A percentile compares a stretch with the other conserved stretches of the same genome.
Evolutionary conservation across 2,888 invertebrate species (phyloP).

Genomic region (Baronia brevicornis): DNA sequence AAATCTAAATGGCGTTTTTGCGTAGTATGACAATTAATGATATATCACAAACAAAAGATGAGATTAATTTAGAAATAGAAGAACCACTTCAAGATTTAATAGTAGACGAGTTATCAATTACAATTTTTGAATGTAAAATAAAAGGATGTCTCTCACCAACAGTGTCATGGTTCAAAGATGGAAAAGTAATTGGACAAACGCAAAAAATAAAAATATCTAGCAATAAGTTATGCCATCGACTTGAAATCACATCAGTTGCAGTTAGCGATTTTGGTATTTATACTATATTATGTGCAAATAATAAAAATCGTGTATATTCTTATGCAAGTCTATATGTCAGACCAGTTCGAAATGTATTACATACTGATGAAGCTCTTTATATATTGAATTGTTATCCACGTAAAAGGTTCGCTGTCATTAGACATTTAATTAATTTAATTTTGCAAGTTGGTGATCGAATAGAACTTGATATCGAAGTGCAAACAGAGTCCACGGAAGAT

Average conservation of each 20-base stretch:
- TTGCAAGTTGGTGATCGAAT: conserved; percentile 21
- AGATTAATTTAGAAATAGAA: conserved; percentile 19
- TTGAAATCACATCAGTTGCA: conserved; percentile 23
- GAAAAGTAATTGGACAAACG: conserved; percentile 17
- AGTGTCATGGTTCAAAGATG: conserved; percentile 29
- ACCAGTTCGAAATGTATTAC: conserved; percentile 9
- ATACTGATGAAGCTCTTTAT: conserved; percentile 15
- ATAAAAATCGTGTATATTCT: conserved; percentile 16
- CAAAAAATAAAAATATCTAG: conserved; percentile 20
- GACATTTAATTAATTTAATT: conserved; percentile 22
- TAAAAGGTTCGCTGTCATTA: conserved; percentile 14
- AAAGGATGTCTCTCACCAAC: conserved; percentile 14
- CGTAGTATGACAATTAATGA: too few relatives aligned
- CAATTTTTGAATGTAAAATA: conserved; percentile 26
- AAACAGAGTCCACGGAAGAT: conserved; percentile 8
- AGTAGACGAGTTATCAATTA: conserved; percentile 20
- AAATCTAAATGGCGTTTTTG: conserved; percentile 17
- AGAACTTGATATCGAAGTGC: conserved; percentile 22
- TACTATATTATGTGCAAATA: conserved; percentile 20
- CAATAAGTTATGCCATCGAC: conserved; percentile 19
- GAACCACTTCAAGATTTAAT: conserved; percentile 24
- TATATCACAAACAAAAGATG: too few relatives aligned
- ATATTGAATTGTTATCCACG: conserved; percentile 11
- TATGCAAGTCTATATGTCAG: conserved; percentile 26
- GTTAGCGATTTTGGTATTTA: conserved; percentile 29